phyloP scores from a whole-genome alignment of 30 jellyfish, hydroid and myxozoan species.

The Hydractinia symbiolongicarpus region DNA sequence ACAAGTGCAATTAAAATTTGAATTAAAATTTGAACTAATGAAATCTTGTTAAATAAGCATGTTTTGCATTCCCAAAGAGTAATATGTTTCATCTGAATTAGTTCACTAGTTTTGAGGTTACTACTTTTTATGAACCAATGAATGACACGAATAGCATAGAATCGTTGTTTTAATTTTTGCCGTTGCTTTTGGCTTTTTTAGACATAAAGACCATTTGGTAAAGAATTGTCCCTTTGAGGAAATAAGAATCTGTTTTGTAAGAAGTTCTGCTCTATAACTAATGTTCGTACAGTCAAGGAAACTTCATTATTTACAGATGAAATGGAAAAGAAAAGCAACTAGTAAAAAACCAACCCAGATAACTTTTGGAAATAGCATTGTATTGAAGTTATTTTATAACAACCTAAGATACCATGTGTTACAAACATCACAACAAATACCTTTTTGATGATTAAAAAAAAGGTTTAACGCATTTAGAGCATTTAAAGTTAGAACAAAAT shows the following conservation, averaged over 20 bases:
- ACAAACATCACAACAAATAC: too few species aligned
- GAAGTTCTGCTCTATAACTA: not conserved
- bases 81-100: too few species aligned
- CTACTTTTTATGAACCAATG: not conserved
- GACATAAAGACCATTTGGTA: not conserved
- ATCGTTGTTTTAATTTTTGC: not conserved
- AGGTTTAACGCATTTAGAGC: too few species aligned
- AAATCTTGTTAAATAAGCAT: not conserved
- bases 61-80: conserved; percentile 3
- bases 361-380: not conserved
- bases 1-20: not conserved
- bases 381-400: not conserved
- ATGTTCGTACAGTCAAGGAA: too few species aligned
- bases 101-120: not conserved
- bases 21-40: not conserved
- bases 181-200: not conserved
- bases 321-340: not conserved
- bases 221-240: conserved; percentile 4
- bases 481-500: too few species aligned
- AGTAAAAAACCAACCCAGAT: not conserved
- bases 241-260: not conserved
- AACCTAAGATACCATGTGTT: too few species aligned
- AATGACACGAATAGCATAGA: conserved; percentile 8
- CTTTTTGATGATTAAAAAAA: too few species aligned
- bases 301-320: not conserved